These are phyloP conservation scores for Prenolepis imparis DNA, from an alignment of 2,888 invertebrate species.

Conservation along the genomic window DNA sequence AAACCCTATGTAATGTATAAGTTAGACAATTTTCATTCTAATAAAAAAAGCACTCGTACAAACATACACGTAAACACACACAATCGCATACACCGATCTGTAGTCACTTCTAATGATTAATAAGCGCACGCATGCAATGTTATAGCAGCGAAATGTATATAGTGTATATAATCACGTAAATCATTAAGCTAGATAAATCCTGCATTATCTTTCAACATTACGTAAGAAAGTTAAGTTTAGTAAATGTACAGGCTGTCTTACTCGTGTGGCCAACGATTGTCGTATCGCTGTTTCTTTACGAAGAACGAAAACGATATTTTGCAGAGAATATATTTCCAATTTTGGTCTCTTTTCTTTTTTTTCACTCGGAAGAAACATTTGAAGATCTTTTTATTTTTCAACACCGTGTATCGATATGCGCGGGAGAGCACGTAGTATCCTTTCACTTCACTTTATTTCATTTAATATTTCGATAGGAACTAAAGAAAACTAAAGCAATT, in stretches of 20 bases:
- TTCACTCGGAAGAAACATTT: conserved; percentile 53
- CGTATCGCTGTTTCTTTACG: conserved; percentile 69
- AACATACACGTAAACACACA: conserved; percentile 17
- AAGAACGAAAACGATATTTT: conserved; percentile 66
- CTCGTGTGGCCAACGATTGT: conserved; percentile 81
- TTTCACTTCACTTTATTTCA: conserved; percentile 42
- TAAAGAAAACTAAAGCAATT: conserved; percentile 55
- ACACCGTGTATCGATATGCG: neutral
- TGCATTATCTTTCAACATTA: conserved; percentile 83
- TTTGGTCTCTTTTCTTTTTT: conserved; percentile 56
- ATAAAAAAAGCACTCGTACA: conserved; percentile 58
- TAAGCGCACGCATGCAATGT: conserved; percentile 78
- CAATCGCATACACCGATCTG: conserved; percentile 69
- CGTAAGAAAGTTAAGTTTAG: conserved; percentile 81
- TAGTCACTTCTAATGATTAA: conserved; percentile 75
- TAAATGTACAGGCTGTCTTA: conserved; percentile 83
- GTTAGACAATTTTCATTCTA: conserved; percentile 81
- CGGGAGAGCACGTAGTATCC: neutral
- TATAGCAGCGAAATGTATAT: conserved; percentile 82
- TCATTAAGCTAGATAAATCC: conserved; percentile 81
- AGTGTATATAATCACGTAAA: conserved; percentile 82
- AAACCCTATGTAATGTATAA: conserved; percentile 75
- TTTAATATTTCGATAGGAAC: conserved; percentile 36
- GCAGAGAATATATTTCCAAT: conserved; percentile 55
- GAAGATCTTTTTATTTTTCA: conserved; percentile 56